Evolutionary conservation across 2,113 vertebrate genomes (phyloP), one percentile per base, ranked within the genome.

Genomic region (Empidonax traillii): DNA sequence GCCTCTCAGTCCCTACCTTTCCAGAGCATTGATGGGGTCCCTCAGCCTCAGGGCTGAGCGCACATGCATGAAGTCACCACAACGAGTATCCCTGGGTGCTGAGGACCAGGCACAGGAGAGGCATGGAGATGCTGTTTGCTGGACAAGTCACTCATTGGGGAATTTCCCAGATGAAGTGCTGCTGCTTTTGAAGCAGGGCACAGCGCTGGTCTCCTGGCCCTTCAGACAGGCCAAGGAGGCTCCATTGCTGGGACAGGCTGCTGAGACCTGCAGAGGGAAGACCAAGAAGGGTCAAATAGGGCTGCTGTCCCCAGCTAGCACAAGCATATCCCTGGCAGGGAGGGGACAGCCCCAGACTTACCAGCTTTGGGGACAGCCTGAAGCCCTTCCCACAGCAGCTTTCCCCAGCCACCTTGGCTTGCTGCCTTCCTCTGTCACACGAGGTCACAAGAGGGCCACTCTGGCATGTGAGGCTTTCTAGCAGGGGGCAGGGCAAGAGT

Each of bases 321-420:
- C 0, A 0, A 66, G 62, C 0, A 0, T 27, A 27, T 31, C 74
- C 33, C 41, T 3, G 0, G 31, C 14, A 19, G 31, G n/a, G 23
- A 33, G 8, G 71, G 75, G 35, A 44, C 22, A 79, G 55, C 39
- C 56, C 69, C 43, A 52, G 31, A 30, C 33, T 80, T 65, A 20
- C 12, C 47, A 43, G 77, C 52, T 46, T 9, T 24, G 63, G 56
- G 35, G 61, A 41, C 71, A 35, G 47, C 24, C 20, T 27, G 12
- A 39, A 62, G 43, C 49, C 43, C 39, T 56, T 31, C 47, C 67
- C 19, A 16, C 47, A 41, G 19, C 14, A 25, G 46, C 35, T 94
- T 69, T 75, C 87, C 66, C 59, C 55, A 35, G 35, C 41, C 28
- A 21, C 12, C 59, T 44, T 65, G 65, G 59, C 76, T 75, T 8